Conservation (phyloP, 2,797 vertebrate species). For the Tragopan temminckii region DNA sequence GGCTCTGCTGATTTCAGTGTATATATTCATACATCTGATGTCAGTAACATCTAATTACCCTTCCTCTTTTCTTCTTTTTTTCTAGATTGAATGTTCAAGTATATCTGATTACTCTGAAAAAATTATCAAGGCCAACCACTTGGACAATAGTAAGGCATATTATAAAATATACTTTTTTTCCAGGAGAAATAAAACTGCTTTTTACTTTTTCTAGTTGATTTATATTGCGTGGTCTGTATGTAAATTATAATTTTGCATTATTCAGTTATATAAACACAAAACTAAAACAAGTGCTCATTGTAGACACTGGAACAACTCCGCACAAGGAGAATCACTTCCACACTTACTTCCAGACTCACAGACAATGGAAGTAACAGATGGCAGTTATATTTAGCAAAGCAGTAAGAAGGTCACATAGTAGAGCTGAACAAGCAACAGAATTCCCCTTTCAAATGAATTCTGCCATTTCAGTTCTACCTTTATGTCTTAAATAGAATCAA, state of each 20-base stretch:
- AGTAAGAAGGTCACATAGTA: not conserved
- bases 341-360: not conserved
- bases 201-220: not conserved
- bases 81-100: slow-evolving; percentile 98
- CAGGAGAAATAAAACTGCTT: slow-evolving; percentile 1
- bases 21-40: not conserved
- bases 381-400: not conserved
- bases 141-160: slow-evolving; percentile 92
- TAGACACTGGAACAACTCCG: not conserved
- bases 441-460: not conserved
- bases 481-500: not conserved
- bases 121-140: slow-evolving; percentile 98
- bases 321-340: not conserved
- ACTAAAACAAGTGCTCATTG: not conserved
- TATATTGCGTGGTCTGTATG: not conserved
- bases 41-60: not conserved
- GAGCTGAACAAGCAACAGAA: not conserved
- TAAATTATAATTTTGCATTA: not conserved
- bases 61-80: slow-evolving; percentile 38
- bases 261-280: not conserved
- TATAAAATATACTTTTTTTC: slow-evolving; percentile 12
- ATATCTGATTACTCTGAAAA: slow-evolving; percentile 99
- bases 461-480: not conserved
- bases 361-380: not conserved
- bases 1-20: not conserved